A percentile compares a stretch with the other conserved stretches of the same genome.
Evolutionary conservation across 2,888 invertebrate genomes (phyloP).

Genomic region (Listrodromus nycthemerus): DNA sequence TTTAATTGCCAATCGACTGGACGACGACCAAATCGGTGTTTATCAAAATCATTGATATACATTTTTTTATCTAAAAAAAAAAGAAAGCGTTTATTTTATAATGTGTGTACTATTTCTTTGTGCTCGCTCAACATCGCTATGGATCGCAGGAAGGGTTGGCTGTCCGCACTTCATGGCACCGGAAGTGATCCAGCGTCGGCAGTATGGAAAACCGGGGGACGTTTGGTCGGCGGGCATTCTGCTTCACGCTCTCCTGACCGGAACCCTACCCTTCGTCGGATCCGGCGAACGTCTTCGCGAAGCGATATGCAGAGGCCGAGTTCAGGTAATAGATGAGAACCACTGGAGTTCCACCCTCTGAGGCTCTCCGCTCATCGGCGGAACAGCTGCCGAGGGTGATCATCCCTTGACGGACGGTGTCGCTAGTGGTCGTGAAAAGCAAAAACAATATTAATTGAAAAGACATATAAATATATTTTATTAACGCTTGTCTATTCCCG

Average conservation of each 20-base stretch:
- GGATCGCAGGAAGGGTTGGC: slow-evolving; percentile 92
- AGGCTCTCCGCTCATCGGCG: slow-evolving; percentile 17
- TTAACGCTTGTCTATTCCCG: slow-evolving; percentile 62
- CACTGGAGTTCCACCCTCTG: slow-evolving; percentile 34
- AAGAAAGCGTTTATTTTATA: neutral
- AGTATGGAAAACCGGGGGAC: slow-evolving; percentile 97
- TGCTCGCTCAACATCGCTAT: slow-evolving; percentile 33
- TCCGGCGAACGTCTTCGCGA: slow-evolving; percentile 97
- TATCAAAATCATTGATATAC: slow-evolving; percentile 1
- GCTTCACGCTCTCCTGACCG: slow-evolving; percentile 96
- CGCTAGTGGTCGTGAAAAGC: slow-evolving; percentile 36
- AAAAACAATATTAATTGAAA: slow-evolving; percentile 3
- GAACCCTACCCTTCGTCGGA: slow-evolving; percentile 97
- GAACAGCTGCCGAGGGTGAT: slow-evolving; percentile 43
- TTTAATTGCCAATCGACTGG: slow-evolving; percentile 35
- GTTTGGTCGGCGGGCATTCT: slow-evolving; percentile 99
- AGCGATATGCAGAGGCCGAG: slow-evolving; percentile 93
- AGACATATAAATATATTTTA: neutral
- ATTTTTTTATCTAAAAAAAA: neutral
- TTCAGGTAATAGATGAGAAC: slow-evolving; percentile 87
- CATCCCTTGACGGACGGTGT: slow-evolving; percentile 45
- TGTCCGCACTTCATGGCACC: slow-evolving; percentile 99
- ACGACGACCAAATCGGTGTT: slow-evolving; percentile 40
- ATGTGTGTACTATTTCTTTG: slow-evolving; percentile 40
- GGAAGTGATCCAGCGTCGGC: slow-evolving; percentile 96